Base-by-base conservation (phyloP, 2,888 invertebrate genomes). In the Calephelis perditalis region DNA sequence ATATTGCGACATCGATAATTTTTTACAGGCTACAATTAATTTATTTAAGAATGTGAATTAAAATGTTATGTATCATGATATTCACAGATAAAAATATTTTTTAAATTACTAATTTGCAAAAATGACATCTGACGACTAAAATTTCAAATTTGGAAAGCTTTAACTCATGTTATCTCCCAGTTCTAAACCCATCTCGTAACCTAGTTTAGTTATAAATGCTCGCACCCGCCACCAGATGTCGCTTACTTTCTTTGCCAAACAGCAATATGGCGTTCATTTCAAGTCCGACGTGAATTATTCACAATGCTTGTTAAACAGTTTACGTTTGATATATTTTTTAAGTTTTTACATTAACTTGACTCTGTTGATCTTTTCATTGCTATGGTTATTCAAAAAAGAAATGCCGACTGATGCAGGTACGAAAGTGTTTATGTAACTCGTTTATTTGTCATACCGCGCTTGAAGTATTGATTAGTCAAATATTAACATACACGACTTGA, bases 201-300 rank as follows among this genome's bases (percentile, higher is more conserved):
- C 46, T 46, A 54, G 26, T 35, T 56, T 64, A 61, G 40, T 15
- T 0, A 43, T 54, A 15, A 59, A 62, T 73, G 66, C 64, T 66
- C 64, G 67, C 65, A 70, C 72, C 72, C 71, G 69, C 65, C 73
- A 71, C 67, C 74, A 84, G 84, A 79, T 84, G 84, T 77, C 83
- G 78, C 69, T 58, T 60, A 66, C 47, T 68, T 70, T 71, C 71
- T 65, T 65, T 67, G 62, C 68, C 68, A 71, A 74, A 66, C 65
- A 69, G 63, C 74, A 74, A 77, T 65, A 78, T 77, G 78, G 77
- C 77, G 75, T 63, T 65, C 65, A 66, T 66, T 67, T 65, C 64
- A 64, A 67, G 67, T 67, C 70, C 64, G 67, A 71, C 73, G 71
- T 73, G 73, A 70, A 72, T 68, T 71, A 71, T 68, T 73, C 71